Evolutionary conservation across 1,140 invertebrate genomes (phyloP), one percentile per base, ranked within the genome.

Genomic region (Vanessa atalanta): DNA sequence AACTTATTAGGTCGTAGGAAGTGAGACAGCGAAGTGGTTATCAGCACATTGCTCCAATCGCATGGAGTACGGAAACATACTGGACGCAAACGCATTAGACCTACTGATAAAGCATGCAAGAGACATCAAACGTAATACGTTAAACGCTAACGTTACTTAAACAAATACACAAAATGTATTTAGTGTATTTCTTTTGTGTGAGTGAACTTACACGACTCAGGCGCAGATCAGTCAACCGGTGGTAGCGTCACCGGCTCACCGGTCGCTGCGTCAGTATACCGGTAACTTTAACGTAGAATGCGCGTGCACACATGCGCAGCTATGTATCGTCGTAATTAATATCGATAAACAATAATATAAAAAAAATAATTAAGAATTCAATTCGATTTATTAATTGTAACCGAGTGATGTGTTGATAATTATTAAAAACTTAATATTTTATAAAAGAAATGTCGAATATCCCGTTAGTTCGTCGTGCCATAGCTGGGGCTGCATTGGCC

Each of bases 391-490:
- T 43, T 9, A 9, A 43, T 43, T 1, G 55, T 37, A 71, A 68
- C 47, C 13, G 26, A 65, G 64, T 65, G 47, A 65, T 14, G 63
- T 67, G 68, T 75, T 55, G 61, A 72, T 64, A 75, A 64, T 73
- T 67, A 72, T 47, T 61, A 73, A 63, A 65, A 16, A 15, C 8
- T n/a, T 64, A 11, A 9, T 37, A 37, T 14, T 66, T 26, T 60
- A 12, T 48, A 7, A 20, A 23, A 48, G 86, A 78, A 79, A 90
- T 92, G 88, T 86, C 90, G 9, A 81, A 83, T 55, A 72, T 88
- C 2, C 88, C 90, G 11, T 79, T 92, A 50, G 86, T 90, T 8
- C 83, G 89, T 66, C 84, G 84, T 47, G 87, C 89, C 16, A 90
- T 93, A 14, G 88, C 77, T 37, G 87, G 89, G 0, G 87, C 88